Percentiles rank a stretch among this genome's conserved stretches.
Conservation (phyloP, 2,888 invertebrate genomes). For the Morpho helenor region DNA sequence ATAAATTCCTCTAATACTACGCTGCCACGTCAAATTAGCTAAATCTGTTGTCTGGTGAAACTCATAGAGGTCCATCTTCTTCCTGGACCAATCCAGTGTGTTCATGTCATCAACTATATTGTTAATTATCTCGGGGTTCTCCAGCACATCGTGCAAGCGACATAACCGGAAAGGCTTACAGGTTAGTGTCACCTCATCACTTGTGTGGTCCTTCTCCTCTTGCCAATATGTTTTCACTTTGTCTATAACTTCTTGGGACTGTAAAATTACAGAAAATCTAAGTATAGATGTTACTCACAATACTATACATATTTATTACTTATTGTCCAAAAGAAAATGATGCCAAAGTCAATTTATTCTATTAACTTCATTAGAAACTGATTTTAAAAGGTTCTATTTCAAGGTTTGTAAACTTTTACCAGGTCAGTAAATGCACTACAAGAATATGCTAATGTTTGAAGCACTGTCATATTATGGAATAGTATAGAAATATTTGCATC, state of each 20-base stretch:
- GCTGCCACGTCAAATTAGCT: slow-evolving; percentile 73
- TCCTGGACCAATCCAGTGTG: slow-evolving; percentile 84
- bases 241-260: slow-evolving; percentile 62
- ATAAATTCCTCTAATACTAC: slow-evolving; percentile 81
- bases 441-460: no score
- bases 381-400: no score
- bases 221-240: slow-evolving; percentile 69
- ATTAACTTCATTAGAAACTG: no score
- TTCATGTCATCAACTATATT: slow-evolving; percentile 83
- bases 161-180: slow-evolving; percentile 84
- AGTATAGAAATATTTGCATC: no score
- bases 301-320: no score
- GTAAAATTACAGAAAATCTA: slow-evolving; percentile 26
- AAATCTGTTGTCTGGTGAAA: slow-evolving; percentile 90
- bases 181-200: slow-evolving; percentile 72
- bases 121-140: slow-evolving; percentile 76
- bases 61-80: slow-evolving; percentile 93
- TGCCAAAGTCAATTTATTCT: no score
- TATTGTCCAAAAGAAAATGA: no score
- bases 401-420: no score
- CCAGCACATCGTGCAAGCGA: slow-evolving; percentile 81
- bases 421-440: no score
- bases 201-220: slow-evolving; percentile 52
- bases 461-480: no score
- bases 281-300: no score